Evolutionary conservation across 2,113 vertebrate species (phyloP).

Genomic region (Vicugna pacos): DNA sequence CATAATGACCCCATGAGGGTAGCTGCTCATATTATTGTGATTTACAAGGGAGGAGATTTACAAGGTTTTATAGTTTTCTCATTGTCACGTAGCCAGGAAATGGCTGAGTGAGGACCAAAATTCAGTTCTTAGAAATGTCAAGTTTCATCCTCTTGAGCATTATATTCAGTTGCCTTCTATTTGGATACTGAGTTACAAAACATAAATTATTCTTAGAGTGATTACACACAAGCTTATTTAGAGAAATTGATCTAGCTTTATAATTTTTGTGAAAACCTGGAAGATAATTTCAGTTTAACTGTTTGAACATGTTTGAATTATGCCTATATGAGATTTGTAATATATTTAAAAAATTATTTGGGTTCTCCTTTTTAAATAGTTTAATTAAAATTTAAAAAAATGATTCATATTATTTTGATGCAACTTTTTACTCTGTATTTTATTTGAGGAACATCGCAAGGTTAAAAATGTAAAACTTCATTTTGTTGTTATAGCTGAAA

Average conservation of each 20-base stretch:
- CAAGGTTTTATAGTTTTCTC: background rate
- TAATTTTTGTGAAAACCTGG: background rate
- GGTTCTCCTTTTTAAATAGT: background rate
- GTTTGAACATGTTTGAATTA: background rate
- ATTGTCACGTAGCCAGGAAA: background rate
- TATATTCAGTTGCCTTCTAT: background rate
- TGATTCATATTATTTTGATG: background rate
- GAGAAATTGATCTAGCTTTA: background rate
- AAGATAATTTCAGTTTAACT: background rate
- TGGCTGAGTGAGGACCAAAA: background rate
- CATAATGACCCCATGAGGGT: background rate
- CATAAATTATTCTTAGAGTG: background rate
- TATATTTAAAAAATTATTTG: background rate
- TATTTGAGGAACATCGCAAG: background rate
- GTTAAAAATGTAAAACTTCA: slow-evolving; percentile 9
- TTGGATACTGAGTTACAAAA: background rate
- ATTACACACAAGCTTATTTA: background rate
- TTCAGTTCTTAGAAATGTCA: background rate
- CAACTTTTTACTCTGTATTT: slow-evolving; percentile 39
- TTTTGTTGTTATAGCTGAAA: background rate
- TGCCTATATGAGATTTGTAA: background rate
- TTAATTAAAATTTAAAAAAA: background rate
- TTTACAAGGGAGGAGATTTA: background rate
- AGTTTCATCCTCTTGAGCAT: background rate
- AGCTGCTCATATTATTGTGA: background rate